Evolutionary conservation across 1,140 invertebrate species (phyloP).

Genomic region (Magallana gigas): DNA sequence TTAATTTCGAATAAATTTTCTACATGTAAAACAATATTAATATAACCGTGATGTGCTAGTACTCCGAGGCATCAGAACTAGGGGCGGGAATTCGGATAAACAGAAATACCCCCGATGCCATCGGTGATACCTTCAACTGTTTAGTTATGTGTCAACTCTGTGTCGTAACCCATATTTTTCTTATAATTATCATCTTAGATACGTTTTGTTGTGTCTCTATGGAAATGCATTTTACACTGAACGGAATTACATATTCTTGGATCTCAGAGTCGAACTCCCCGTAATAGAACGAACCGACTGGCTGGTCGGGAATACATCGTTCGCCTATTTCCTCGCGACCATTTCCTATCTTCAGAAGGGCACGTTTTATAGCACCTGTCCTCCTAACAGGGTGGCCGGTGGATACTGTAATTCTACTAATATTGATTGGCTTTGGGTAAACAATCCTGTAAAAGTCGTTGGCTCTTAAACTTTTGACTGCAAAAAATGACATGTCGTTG

Average conservation of each 20-base stretch:
- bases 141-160: too few relatives aligned
- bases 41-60: too few relatives aligned
- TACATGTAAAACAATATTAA: too few relatives aligned
- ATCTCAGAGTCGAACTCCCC: conserved; percentile 57
- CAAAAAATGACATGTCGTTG: conserved; percentile 57
- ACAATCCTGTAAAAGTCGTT: conserved; percentile 56
- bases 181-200: background rate
- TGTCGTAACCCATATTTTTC: background rate
- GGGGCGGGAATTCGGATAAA: too few relatives aligned
- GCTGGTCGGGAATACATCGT: background rate
- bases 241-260: conserved; percentile 53
- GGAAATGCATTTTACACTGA: conserved; percentile 55
- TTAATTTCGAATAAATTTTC: too few relatives aligned
- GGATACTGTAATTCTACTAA: conserved; percentile 60
- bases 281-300: conserved; percentile 46
- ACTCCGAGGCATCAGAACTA: too few relatives aligned
- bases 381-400: conserved; percentile 52
- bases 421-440: conserved; percentile 57
- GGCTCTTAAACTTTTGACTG: conserved; percentile 52
- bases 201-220: conserved; percentile 29
- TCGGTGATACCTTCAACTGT: too few relatives aligned
- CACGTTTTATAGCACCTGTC: conserved; percentile 50
- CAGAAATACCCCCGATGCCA: too few relatives aligned
- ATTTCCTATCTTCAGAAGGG: conserved; percentile 26
- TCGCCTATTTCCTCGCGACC: background rate